Evolutionary conservation across 1,140 invertebrate species (phyloP), one percentile per base, ranked within the genome.

Genomic region (Drosophila nannoptera): DNA sequence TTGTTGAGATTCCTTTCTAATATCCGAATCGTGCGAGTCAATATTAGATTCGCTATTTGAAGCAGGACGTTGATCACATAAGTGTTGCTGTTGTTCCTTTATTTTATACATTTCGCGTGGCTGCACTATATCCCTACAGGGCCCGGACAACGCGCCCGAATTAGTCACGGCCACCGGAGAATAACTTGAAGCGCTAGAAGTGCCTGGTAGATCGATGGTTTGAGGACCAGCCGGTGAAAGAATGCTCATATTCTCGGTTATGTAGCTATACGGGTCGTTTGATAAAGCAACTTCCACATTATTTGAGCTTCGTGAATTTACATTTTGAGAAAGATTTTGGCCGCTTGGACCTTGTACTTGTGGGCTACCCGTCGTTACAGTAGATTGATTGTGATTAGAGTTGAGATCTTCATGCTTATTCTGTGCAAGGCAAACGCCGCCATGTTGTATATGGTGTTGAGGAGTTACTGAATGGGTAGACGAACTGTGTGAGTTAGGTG

Each of bases 401-500:
- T 49, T 74, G 7, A 67, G 22, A 8, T 86, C 76, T 32, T 86
- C 69, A 5, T 74, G 50, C n/a, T 86, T 77, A 12, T 49, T 74
- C 6, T 71, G 73, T 2, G 31, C 12, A 0, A 59, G 50, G 4
- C 52, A 58, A 12, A 75, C 46, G 4, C 16, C 53, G 14, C 43
- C 36, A 31, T 80, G 77, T 31, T 84, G 74, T 50, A 84, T 75
- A 60, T 81, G 77, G 64, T 87, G 86, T 33, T 88, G 86, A 4
- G 87, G 86, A 0, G 91, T 91, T n/a, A 90, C 88, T 40, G 91
- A 92, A 64, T 91, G 91, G 46, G 91, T 91, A 35, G 91, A 91
- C 38, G 91, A 92, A 64, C 90, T 91, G 77, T 92, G 91, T 29
- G 91, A 91, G 67, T 91, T 92, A 43, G 92, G 91, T 32, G 91